Evolutionary conservation across 2,888 invertebrate genomes (phyloP).

Genomic region (Nomada flava): DNA sequence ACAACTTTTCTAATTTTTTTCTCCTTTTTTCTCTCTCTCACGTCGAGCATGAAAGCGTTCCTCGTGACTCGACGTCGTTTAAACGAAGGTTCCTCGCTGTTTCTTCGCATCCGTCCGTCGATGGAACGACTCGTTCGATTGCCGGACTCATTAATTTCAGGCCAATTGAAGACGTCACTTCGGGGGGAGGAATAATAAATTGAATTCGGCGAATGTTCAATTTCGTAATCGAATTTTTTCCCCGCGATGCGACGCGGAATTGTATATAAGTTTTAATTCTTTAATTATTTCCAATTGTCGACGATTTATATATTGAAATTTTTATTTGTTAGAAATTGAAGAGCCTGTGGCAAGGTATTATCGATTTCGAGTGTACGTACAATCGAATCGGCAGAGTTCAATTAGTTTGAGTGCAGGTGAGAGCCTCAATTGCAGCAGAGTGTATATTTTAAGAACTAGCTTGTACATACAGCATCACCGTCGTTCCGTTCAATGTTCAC

Average conservation of each 20-base stretch:
- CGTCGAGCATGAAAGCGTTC: conserved; percentile 23
- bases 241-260: too few species aligned
- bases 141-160: conserved; percentile 4
- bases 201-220: too few species aligned
- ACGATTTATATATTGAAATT: too few species aligned
- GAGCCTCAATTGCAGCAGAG: neutral
- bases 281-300: too few species aligned
- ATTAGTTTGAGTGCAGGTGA: neutral
- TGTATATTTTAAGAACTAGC: neutral
- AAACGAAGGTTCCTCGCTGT: conserved; percentile 13
- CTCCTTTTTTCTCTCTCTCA: conserved; percentile 18
- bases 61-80: conserved; percentile 33
- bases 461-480: neutral
- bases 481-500: neutral
- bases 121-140: conserved; percentile 10
- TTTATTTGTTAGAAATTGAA: too few species aligned
- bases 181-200: too few species aligned
- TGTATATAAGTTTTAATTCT: too few species aligned
- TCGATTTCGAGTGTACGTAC: too few species aligned
- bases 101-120: conserved; percentile 3
- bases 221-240: too few species aligned
- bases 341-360: too few species aligned
- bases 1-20: conserved; percentile 65
- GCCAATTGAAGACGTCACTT: neutral
- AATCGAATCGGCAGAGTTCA: conserved; percentile 3